Base-by-base conservation (phyloP, 2,888 invertebrate genomes). In the Daptonema setosum region DNA sequence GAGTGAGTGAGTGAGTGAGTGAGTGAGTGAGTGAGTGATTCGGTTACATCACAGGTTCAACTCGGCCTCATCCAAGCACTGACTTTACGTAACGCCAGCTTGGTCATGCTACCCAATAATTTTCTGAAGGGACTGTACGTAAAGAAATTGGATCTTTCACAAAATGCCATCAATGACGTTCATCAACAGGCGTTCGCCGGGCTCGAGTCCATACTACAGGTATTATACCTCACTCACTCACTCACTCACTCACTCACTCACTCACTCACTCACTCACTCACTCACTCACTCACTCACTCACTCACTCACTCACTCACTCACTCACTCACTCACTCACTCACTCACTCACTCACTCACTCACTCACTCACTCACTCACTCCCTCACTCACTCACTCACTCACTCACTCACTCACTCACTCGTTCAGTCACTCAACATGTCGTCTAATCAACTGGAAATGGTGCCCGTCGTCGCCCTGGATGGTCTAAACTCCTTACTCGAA, bases 91-190 rank as follows among this genome's bases (percentile, higher is more conserved):
- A 58, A 64, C 50, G 8, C 54, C 17, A 48, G 29, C 2, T 35
- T 59, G 41, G 14, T 53, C 2, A 20, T 50, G 1, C 56, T 69
- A 1, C 60, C 64, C 5, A 56, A 60, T 20, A 57, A 58, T 43
- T 61, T 66, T 55, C 68, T 69, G 56, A 57, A 62, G 3, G 68
- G 68, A 11, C 62, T 70, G 28, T 69, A 64, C 59, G 65, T 69
- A 54, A 68, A 68, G 56, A 56, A 56, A 28, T 35, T 69, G n/a
- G 67, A 66, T 57, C 59, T 69, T 17, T 61, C 63, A 2, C 54
- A 62, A 45, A 67, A 68, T 47, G 56, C 60, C 5, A 63, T 69
- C 54, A 57, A 55, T 17, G 47, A 58, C 2, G 52, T 69, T 28
- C 63, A 65, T 50, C 58, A 60, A 2, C 54, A 60, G 14, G 69